These are phyloP conservation scores for Oryzias dopingdopingensis DNA, from an alignment of 2,797 vertebrate species.

Conservation along the genomic window DNA sequence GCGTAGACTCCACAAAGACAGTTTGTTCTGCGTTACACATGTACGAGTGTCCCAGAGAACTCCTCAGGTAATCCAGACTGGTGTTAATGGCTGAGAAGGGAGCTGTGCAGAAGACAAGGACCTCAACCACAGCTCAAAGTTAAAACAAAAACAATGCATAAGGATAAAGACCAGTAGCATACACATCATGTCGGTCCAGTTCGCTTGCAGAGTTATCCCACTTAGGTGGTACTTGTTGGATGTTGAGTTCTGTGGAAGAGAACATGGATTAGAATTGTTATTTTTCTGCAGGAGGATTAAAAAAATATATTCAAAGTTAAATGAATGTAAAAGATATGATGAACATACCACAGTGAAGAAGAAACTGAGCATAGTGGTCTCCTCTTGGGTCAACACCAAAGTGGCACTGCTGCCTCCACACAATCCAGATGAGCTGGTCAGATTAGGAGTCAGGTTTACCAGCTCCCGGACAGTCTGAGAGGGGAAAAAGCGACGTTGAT, in stretches of 20 bases:
- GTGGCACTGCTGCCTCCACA: conserved; percentile 73
- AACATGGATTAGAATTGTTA: not conserved
- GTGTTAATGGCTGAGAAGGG: conserved; percentile 65
- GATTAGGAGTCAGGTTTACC: conserved; percentile 78
- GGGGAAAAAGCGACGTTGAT: not conserved
- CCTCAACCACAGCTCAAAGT: not conserved
- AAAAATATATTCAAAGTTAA: not conserved
- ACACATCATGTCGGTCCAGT: conserved; percentile 70
- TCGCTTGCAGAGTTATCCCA: conserved; percentile 58
- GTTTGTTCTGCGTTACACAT: conserved; percentile 86
- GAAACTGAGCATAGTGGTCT: conserved; percentile 68
- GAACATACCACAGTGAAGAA: conserved; percentile 79
- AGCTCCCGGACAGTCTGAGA: conserved; percentile 68
- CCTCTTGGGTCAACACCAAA: conserved; percentile 72
- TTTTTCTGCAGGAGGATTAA: not conserved
- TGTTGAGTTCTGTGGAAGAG: conserved; percentile 69
- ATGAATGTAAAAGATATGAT: not conserved
- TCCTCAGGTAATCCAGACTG: conserved; percentile 81
- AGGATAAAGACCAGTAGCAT: conserved; percentile 18
- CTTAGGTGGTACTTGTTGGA: conserved; percentile 75
- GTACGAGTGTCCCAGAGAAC: conserved; percentile 86
- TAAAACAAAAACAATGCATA: not conserved
- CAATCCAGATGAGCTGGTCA: conserved; percentile 69
- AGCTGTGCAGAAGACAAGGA: conserved; percentile 39
- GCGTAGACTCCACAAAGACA: conserved; percentile 68